These are phyloP conservation scores for Ctenodactylus gundi DNA, from an alignment of 2,113 vertebrate genomes.

Conservation along the genomic window DNA sequence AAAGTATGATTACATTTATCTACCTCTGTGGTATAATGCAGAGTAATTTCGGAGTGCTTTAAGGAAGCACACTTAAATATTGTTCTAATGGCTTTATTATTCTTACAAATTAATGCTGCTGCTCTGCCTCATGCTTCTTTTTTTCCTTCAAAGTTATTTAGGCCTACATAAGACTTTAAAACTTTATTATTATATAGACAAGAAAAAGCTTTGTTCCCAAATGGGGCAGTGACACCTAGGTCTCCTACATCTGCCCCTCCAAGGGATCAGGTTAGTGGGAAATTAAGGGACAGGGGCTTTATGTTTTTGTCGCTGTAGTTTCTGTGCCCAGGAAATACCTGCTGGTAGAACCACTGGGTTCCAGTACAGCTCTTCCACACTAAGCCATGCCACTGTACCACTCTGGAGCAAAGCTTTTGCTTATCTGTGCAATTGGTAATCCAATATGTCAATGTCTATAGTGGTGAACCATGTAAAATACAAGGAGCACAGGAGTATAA, in stretches of 20 bases:
- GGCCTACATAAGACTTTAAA: background rate
- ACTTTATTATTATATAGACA: background rate
- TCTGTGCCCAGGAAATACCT: too few relatives aligned
- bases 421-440: background rate
- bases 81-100: constrained; percentile 24
- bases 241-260: too few relatives aligned
- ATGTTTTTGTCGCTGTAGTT: too few relatives aligned
- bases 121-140: background rate
- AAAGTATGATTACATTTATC: background rate
- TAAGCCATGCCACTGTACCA: too few relatives aligned
- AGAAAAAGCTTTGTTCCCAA: background rate
- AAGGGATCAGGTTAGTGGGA: background rate
- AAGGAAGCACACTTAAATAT: background rate
- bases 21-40: background rate
- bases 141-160: background rate
- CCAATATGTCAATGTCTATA: background rate
- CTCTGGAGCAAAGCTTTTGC: too few relatives aligned
- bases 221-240: background rate
- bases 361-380: too few relatives aligned
- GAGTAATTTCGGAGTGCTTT: background rate
- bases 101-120: background rate
- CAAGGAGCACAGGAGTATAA: background rate
- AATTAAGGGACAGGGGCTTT: too few relatives aligned
- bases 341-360: too few relatives aligned
- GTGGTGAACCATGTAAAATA: background rate